Base-by-base conservation (phyloP, 2,113 vertebrate species). In the Ptychochromis oligacanthus region DNA sequence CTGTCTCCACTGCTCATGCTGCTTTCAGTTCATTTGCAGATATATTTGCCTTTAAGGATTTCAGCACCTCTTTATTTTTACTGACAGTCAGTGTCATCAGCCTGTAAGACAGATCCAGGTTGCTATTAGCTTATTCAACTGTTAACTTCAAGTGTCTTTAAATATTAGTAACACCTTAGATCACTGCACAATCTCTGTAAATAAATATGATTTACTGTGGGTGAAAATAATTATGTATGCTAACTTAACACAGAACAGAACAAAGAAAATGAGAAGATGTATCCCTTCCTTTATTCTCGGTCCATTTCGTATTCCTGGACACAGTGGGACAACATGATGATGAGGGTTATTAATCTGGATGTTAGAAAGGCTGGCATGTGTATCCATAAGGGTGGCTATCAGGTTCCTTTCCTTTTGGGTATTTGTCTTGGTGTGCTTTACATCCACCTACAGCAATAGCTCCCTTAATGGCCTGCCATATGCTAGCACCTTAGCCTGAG, bases 401-500 rank as follows among this genome's bases (percentile, higher is more conserved):
- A 36, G 78, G 61, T 59, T 61, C 18, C 46, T 83, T 64, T 75
- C n/a, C 46, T 75, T 81, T 70, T 40, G 55, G 58, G 60, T 36
- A 80, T 78, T 83, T 75, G 56, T 83, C 56, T 76, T 40, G 20
- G 28, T 65, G 64, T 28, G 26, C 60, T 86, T 87, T 82, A 56
- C 20, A 79, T 74, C 80, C 54, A 88, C n/a, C 10, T 46, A 11
- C n/a, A 75, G 34, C 43, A 79, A 75, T 65, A 64, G 61, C 34
- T 83, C 22, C 65, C 49, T 85, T 85, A 76, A 85, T 79, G 56
- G 57, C 82, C 80, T 52, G 20, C 82, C 70, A 85, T 80, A 80
- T 87, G 77, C 79, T 75, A 88, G 72, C 77, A 65, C 26, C 67
- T 72, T 85, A 78, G 75, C 77, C 83, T 87, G 83, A 59, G 61